phyloP scores from a whole-genome alignment of 2,113 vertebrate species.

The Elanoides forficatus region DNA sequence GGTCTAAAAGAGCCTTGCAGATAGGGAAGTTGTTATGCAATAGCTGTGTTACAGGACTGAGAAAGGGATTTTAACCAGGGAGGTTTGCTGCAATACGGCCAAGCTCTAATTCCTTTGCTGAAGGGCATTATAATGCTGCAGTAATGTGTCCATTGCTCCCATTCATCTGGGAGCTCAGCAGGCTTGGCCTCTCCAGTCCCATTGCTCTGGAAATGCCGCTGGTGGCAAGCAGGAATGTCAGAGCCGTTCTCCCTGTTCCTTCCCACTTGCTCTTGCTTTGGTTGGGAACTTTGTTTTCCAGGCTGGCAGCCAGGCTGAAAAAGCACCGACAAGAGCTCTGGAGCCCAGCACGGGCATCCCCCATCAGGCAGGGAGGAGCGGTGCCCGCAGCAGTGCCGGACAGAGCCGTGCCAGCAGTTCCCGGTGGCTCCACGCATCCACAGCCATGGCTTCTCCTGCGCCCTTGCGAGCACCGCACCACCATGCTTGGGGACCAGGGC shows the following conservation, averaged over 20 bases:
- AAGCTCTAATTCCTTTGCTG: neutral
- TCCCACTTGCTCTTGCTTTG: neutral
- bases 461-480: rapidly evolving
- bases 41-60: neutral
- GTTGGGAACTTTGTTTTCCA: neutral
- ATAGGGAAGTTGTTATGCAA: neutral
- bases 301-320: neutral
- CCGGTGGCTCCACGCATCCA: neutral
- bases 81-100: neutral
- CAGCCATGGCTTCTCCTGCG: rapidly evolving
- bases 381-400: neutral
- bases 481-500: rapidly evolving
- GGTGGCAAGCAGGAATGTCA: neutral
- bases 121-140: neutral
- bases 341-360: neutral
- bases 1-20: neutral
- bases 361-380: rapidly evolving
- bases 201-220: neutral
- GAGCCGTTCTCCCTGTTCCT: neutral
- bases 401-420: neutral
- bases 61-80: neutral
- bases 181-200: neutral
- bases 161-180: neutral
- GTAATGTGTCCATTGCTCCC: neutral
- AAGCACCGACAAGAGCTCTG: neutral